Evolutionary conservation across 2,888 invertebrate species (phyloP), one percentile per base, ranked within the genome.

Genomic region (Drosophila diplacantha): DNA sequence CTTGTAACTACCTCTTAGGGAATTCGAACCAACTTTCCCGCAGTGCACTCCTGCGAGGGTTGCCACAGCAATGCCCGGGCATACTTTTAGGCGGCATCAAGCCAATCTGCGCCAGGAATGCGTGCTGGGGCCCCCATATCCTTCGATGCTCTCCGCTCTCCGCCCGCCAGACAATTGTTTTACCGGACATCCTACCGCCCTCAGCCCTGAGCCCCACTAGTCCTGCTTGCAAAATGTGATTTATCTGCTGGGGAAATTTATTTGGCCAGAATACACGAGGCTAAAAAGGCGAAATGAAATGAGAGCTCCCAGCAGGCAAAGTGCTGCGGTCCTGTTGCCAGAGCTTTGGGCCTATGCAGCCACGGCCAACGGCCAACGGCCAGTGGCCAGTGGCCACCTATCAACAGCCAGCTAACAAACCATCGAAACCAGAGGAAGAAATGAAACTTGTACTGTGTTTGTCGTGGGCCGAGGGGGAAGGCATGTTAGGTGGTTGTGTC

Each of bases 191-290:
- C 34, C 22, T 22, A 22, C 22, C 22, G 22, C 22, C 22, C 22
- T 22, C 4, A 22, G 9, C 11, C 11, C 18, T 24, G 34, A 26
- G 44, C 24, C 24, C 24, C 24, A 6, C 5, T 24, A 24, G 6
- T 29, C n/a, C 20, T 35, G 22, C 43, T 34, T 35, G 58, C 57
- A 52, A 71, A 71, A 72, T 71, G 72, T 71, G 71, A 71, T 71
- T 71, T 71, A 71, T 71, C 72, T 71, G 72, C 50, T 68, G 46
- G 47, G 62, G 57, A 63, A 71, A 71, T 71, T 67, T 67, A 71
- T 72, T 71, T 67, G 68, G 53, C 47, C 62, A 68, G 52, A 50
- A 54, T 47, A 62, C 56, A 24, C 24, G 47, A 43, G 31, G 65
- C 70, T 34, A 50, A 51, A 62, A 54, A 59, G 69, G 50, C 69